phyloP scores from a whole-genome alignment of 1,140 invertebrate species.

The Trichonephila clavipes region DNA sequence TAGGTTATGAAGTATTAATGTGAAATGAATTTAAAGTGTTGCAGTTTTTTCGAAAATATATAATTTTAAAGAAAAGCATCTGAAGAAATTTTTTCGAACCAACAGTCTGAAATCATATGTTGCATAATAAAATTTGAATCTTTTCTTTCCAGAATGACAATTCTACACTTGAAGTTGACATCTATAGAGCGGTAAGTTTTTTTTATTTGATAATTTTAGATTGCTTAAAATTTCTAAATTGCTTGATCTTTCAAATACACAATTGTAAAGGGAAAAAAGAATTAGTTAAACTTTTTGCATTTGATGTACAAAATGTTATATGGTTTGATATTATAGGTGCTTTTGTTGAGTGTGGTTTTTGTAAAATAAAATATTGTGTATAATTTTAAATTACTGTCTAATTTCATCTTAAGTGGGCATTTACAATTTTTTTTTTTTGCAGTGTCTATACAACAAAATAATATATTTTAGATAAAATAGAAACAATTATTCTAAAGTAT shows the following conservation, averaged over 20 bases:
- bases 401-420: too few species aligned
- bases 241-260: not conserved
- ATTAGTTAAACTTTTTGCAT: not conserved
- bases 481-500: not conserved
- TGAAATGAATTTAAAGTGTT: too few species aligned
- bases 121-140: not conserved
- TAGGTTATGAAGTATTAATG: too few species aligned
- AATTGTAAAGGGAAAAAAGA: not conserved
- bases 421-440: too few species aligned
- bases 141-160: conserved; percentile 82
- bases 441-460: too few species aligned
- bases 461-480: too few species aligned
- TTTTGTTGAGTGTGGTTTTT: too few species aligned
- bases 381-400: too few species aligned
- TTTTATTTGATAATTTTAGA: not conserved
- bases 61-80: not conserved
- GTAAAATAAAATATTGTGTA: too few species aligned
- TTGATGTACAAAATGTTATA: not conserved
- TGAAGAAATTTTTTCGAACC: not conserved
- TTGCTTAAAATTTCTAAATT: not conserved
- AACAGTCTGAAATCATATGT: not conserved
- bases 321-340: not conserved
- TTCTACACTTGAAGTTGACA: conserved; percentile 86
- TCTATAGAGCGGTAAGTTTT: conserved; percentile 87
- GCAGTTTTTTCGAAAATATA: not conserved